These are phyloP conservation scores for Bubalus kerabau DNA, from an alignment of 2,113 vertebrate species.

Conservation along the genomic window DNA sequence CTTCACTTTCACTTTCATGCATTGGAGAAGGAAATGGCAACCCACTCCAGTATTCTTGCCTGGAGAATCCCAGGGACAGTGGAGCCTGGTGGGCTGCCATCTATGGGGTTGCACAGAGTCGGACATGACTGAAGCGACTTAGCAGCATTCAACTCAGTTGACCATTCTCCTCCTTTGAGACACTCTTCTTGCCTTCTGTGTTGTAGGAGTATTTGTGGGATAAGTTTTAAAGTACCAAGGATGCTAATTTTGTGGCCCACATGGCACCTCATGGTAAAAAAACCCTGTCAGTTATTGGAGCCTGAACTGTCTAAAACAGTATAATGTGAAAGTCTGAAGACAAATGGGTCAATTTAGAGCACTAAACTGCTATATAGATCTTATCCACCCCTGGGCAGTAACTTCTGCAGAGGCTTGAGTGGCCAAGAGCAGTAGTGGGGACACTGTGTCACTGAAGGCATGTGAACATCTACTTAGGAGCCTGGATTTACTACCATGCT, in stretches of 20 bases:
- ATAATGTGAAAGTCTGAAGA: neutral
- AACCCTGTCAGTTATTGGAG: neutral
- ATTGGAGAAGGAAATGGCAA: too few relatives aligned
- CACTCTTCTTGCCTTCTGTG: neutral
- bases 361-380: neutral
- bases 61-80: too few relatives aligned
- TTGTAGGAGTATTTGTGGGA: too few relatives aligned
- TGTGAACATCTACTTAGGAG: neutral
- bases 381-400: neutral
- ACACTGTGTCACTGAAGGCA: neutral
- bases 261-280: neutral
- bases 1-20: too few relatives aligned
- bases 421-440: accelerated
- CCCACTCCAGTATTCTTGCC: too few relatives aligned
- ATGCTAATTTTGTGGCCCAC: neutral
- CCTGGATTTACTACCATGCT: neutral
- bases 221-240: neutral
- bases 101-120: too few relatives aligned
- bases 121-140: too few relatives aligned
- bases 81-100: too few relatives aligned
- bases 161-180: neutral
- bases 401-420: neutral
- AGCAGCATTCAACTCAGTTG: neutral
- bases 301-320: neutral
- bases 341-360: neutral